These are phyloP conservation scores for Antechinus flavipes DNA, from an alignment of 2,113 vertebrate species.

Conservation along the genomic window DNA sequence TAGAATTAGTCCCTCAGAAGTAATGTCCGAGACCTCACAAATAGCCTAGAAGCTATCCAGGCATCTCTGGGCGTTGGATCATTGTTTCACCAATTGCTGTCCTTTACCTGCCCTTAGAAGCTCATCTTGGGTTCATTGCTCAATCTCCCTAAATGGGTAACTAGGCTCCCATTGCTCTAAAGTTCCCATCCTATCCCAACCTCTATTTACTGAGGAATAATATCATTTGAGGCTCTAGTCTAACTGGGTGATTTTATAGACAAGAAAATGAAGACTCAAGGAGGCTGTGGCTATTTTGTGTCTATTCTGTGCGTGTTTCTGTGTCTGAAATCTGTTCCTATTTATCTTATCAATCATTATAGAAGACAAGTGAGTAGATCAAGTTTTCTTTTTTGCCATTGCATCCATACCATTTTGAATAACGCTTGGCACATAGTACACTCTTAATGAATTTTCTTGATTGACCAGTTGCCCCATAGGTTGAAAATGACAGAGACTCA, in stretches of 20 bases:
- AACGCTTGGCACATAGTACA: neutral
- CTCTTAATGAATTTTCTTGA: neutral
- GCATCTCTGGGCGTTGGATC: no score
- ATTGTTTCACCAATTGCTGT: neutral
- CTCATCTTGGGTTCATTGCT: neutral
- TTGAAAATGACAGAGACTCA: neutral
- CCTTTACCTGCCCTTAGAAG: neutral
- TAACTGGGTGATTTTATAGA: neutral
- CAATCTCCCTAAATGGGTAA: neutral
- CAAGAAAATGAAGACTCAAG: neutral
- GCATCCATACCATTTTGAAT: neutral
- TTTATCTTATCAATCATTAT: neutral
- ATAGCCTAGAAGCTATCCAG: no score
- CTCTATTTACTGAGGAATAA: neutral
- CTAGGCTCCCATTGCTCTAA: neutral
- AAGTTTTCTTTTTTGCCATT: neutral
- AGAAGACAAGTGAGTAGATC: neutral
- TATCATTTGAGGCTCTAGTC: neutral
- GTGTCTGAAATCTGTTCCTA: neutral
- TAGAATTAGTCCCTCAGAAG: no score
- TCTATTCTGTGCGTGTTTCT: neutral
- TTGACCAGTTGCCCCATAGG: neutral
- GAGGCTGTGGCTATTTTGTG: neutral
- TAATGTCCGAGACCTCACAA: no score
- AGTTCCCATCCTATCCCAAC: neutral